phyloP scores from a whole-genome alignment of 2,113 vertebrate genomes.

The Centropus unirufus region DNA sequence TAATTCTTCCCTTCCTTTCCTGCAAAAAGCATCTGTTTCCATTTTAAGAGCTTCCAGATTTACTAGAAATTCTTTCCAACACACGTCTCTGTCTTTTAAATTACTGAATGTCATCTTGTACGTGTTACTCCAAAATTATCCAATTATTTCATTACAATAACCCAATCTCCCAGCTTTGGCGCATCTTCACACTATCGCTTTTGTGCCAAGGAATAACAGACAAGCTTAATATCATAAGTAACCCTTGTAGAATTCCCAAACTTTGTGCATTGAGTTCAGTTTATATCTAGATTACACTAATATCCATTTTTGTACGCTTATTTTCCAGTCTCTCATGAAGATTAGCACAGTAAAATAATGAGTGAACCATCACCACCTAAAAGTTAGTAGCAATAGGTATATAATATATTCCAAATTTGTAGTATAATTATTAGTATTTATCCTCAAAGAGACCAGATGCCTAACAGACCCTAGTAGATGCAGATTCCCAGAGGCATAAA shows the following conservation, averaged over 20 bases:
- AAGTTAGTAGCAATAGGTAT: background rate
- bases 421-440: background rate
- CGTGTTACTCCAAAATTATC: background rate
- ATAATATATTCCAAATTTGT: background rate
- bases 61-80: background rate
- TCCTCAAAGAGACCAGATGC: background rate
- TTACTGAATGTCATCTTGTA: background rate
- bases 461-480: background rate
- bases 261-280: background rate
- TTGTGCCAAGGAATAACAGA: background rate
- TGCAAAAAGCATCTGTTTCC: background rate
- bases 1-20: background rate
- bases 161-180: background rate
- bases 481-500: conserved; percentile 13
- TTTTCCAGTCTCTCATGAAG: background rate
- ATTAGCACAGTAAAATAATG: background rate
- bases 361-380: background rate
- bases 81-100: background rate
- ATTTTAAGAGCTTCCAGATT: background rate
- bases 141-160: background rate
- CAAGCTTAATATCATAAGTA: background rate
- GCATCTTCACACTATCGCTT: background rate
- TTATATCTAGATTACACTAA: background rate
- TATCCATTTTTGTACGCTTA: background rate
- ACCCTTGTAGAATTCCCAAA: background rate